Conservation (phyloP, 2,888 invertebrate genomes). For the Aleiodes alternator region DNA sequence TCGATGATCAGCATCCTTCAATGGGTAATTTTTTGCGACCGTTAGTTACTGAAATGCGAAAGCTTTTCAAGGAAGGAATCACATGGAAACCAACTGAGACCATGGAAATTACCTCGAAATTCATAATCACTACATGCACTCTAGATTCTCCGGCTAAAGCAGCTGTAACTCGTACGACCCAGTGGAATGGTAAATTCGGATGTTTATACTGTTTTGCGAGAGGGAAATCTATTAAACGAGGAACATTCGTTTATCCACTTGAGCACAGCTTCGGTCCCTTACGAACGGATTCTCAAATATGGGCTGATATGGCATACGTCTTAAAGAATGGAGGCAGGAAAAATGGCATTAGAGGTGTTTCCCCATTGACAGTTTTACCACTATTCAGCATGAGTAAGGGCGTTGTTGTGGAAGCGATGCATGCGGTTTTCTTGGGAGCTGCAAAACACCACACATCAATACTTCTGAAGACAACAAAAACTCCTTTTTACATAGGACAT, state of each 20-base stretch:
- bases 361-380: background rate
- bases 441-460: constrained; percentile 31
- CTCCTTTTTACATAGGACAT: constrained; percentile 33
- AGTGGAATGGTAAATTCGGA: constrained; percentile 25
- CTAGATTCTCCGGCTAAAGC: background rate
- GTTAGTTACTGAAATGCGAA: constrained; percentile 17
- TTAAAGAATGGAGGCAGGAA: background rate
- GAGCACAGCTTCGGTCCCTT: background rate
- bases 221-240: no score
- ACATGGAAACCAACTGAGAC: constrained; percentile 21
- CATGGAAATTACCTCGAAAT: background rate
- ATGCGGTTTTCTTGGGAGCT: constrained; percentile 29
- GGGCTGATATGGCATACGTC: background rate
- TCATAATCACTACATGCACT: background rate
- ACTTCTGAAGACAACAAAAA: background rate
- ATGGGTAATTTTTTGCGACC: constrained; percentile 31
- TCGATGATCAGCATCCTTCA: constrained; percentile 35
- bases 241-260: no score
- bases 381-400: constrained; percentile 27
- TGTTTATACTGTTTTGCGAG: constrained; percentile 10
- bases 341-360: constrained; percentile 27
- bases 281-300: background rate
- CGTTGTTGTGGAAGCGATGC: constrained; percentile 37
- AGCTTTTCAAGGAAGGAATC: constrained; percentile 28
- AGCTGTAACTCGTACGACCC: background rate